Base-by-base conservation (phyloP, 1,140 invertebrate species). In the Bathynomus jamesi region DNA sequence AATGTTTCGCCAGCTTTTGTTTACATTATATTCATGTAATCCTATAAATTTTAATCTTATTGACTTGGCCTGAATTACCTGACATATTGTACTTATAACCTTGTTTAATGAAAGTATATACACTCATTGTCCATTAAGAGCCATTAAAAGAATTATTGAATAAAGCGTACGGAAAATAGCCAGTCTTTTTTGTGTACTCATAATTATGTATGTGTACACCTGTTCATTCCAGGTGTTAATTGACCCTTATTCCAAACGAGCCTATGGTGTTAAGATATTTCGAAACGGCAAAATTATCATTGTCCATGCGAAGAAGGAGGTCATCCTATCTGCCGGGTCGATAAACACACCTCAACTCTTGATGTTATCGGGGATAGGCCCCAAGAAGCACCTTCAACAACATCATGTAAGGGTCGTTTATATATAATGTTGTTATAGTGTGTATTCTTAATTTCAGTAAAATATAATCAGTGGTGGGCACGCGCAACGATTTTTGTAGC, bases 291-390 rank as follows among this genome's bases (percentile, higher is more conserved):
- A n/a, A n/a, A n/a, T n/a, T n/a, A n/a, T n/a, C n/a, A n/a, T n/a
- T n/a, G n/a, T n/a, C n/a, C n/a, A 85, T 61, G 86, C 87, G 79
- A 0, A 84, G 63, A 89, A 90, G 78, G 91, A 93, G 81, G 87
- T 93, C 0, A 90, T 93, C 31, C 74, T 94, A 7, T 90, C 90
- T 1, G 91, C 90, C 0, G 92, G 92, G 0, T 86, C 90, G 0
- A 90, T 94, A 7, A 91, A 91, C 68, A 88, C 87, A 27, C 89
- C 92, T 0, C 91, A 93, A 75, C 80, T 96, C 30, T 80, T 96
- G 65, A 94, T 95, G 92, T 79, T 95, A 0, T 94, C 92, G 0
- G 94, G 94, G 0, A 85, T 95, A 61, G 94, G 93, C 0, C 92
- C 92, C 0, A 85, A 84, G 40, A 84, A 89, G 7, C 91, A 95